Base-by-base conservation (phyloP, 2,113 vertebrate species). In the Phocoena sinus region DNA sequence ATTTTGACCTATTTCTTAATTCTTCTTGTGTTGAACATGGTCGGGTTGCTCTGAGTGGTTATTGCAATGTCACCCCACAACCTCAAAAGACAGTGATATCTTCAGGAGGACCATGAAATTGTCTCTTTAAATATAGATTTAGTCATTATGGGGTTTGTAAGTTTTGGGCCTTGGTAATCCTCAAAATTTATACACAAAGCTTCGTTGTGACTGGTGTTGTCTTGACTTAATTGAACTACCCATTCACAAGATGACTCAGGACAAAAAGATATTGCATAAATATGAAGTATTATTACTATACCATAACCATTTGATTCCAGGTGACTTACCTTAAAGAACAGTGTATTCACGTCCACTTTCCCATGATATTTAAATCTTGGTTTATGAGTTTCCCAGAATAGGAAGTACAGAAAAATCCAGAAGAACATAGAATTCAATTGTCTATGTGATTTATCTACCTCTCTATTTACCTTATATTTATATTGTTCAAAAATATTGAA, bases 201-300 rank as follows among this genome's bases (percentile, higher is more conserved):
- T 68, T 89, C 60, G 8, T 95, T 94, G 70, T 68, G 84, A 47
- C 53, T 80, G 79, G 38, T 8, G 33, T 85, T 74, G 70, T 68
- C 56, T 97, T 95, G 82, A 89, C 38, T 65, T 89, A 96, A 83
- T 41, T 94, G 94, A 93, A 89, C 56, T 92, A 71, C 80, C 44
- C 10, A n/a, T 79, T 96, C 18, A 80, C 89, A 65, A 73, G 88
- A 70, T 97, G 96, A 91, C 70, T 97, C 71, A 96, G 67, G 56
- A 68, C 41, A 68, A 36, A 93, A 91, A 97, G 77, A 60, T 23
- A 92, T 67, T 92, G 21, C 62, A 70, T 89, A 92, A 89, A 58
- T 77, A 58, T 58, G 65, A 96, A 93, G 68, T 63, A n/a, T 50
- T 92, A 85, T 74, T 89, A 56, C 63, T 91, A 25, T 91, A 74